Evolutionary conservation across 2,888 invertebrate species (phyloP).

Genomic region (Plagodis pulveraria): DNA sequence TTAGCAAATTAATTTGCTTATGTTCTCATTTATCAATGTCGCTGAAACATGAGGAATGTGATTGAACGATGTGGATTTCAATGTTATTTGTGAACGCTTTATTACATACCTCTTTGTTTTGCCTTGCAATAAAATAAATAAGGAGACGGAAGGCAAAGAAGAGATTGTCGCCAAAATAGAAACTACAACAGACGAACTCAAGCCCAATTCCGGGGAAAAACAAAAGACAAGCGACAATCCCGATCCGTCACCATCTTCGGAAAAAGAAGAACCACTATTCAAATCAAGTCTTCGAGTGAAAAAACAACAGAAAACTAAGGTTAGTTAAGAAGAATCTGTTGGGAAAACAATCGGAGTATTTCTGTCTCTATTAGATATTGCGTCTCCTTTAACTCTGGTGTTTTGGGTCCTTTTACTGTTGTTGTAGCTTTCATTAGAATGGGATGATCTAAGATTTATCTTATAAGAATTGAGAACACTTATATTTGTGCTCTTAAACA

Average conservation of each 20-base stretch:
- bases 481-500: too few species aligned
- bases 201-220: conserved; percentile 69
- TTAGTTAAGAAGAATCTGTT: conserved; percentile 60
- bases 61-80: conserved; percentile 45
- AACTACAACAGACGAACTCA: conserved; percentile 78
- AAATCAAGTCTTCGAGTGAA: conserved; percentile 78
- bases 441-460: conserved; percentile 23
- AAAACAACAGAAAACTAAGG: conserved; percentile 71
- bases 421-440: conserved; percentile 46
- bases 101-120: conserved; percentile 71
- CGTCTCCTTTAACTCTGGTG: conserved; percentile 61
- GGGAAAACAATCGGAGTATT: conserved; percentile 42
- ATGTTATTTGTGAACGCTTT: conserved; percentile 61
- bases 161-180: conserved; percentile 79
- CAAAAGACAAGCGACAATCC: conserved; percentile 54
- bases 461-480: too few species aligned
- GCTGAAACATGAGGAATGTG: conserved; percentile 51
- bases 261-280: conserved; percentile 79
- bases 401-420: conserved; percentile 50
- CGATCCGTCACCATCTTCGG: conserved; percentile 62
- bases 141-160: conserved; percentile 70
- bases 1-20: conserved; percentile 63
- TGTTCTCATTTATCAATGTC: conserved; percentile 60
- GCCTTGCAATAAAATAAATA: conserved; percentile 76
- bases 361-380: conserved; percentile 68